Evolutionary conservation across 2,888 invertebrate species (phyloP).

Genomic region (Achlya flavicornis): DNA sequence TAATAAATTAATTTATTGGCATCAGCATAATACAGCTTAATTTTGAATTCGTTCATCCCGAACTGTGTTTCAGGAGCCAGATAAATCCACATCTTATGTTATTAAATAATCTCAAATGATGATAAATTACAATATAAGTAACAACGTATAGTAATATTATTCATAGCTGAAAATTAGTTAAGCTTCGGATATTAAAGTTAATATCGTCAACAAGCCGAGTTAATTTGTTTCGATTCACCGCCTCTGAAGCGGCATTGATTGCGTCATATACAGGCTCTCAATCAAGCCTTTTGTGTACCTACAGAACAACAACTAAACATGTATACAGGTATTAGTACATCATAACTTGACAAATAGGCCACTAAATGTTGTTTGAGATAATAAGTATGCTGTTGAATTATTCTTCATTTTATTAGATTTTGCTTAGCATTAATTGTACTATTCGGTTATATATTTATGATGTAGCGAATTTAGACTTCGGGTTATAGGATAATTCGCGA

Average conservation of each 20-base stretch:
- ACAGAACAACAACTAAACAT: conserved; percentile 26
- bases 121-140: neutral
- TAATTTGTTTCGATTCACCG: conserved; percentile 54
- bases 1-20: too few species aligned
- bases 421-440: too few species aligned
- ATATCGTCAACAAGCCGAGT: conserved; percentile 41
- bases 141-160: neutral
- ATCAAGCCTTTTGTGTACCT: conserved; percentile 49
- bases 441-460: too few species aligned
- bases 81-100: too few species aligned
- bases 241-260: conserved; percentile 46
- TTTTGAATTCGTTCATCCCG: too few species aligned
- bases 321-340: conserved; percentile 24
- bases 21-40: too few species aligned
- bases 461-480: too few species aligned
- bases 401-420: neutral
- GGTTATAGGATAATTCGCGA: too few species aligned
- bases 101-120: neutral
- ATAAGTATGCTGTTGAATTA: neutral
- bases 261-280: conserved; percentile 44
- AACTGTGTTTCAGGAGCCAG: too few species aligned
- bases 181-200: conserved; percentile 44
- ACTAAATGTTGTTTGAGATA: neutral
- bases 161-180: conserved; percentile 39
- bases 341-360: neutral